Conservation (phyloP, 1,140 invertebrate species). For the Sminthurides bifidus region DNA sequence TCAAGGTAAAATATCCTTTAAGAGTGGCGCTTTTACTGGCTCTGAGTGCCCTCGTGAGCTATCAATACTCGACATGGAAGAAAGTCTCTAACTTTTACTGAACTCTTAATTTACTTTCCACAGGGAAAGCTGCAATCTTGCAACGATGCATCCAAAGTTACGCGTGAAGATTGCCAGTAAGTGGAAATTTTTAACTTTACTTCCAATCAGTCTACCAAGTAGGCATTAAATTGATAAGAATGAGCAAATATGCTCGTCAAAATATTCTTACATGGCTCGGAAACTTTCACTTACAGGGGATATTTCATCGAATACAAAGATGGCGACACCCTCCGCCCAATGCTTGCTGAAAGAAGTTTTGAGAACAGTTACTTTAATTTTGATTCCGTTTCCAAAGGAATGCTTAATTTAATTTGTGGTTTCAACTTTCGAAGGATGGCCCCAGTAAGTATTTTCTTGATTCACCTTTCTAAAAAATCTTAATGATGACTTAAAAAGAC, state of each 20-base stretch:
- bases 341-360: constrained; percentile 62
- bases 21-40: too few species aligned
- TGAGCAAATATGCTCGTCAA: constrained; percentile 87
- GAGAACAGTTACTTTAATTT: constrained; percentile 86
- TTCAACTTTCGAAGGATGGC: constrained; percentile 99
- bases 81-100: not conserved
- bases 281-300: constrained; percentile 63
- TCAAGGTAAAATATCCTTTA: too few species aligned
- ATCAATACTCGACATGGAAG: too few species aligned
- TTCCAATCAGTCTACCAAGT: not conserved
- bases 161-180: constrained; percentile 72
- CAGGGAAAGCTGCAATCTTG: constrained; percentile 80
- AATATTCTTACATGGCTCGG: constrained; percentile 99
- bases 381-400: constrained; percentile 94
- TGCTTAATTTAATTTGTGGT: constrained; percentile 99
- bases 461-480: not conserved
- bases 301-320: constrained; percentile 77
- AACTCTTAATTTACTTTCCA: constrained; percentile 14
- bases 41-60: too few species aligned
- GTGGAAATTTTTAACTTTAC: constrained; percentile 36
- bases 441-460: constrained; percentile 42
- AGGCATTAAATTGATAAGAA: too few species aligned
- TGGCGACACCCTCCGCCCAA: constrained; percentile 67
- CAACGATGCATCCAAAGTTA: constrained; percentile 77
- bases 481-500: too few species aligned